Evolutionary conservation across 1,140 invertebrate species (phyloP).

Genomic region (Bathynomus jamesi): DNA sequence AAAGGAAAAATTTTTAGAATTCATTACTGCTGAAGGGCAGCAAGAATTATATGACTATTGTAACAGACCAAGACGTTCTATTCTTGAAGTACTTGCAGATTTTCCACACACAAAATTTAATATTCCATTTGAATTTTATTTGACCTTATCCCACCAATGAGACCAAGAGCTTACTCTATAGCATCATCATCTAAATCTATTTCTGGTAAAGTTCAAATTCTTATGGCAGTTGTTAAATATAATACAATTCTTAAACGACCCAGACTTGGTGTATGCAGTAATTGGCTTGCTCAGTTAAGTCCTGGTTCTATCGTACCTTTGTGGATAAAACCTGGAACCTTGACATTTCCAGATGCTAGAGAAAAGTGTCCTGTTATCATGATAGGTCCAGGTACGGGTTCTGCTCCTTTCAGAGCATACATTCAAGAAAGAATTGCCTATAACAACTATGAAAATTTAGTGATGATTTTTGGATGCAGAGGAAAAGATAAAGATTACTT

Average conservation of each 20-base stretch:
- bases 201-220: constrained; percentile 52
- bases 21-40: constrained; percentile 71
- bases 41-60: constrained; percentile 85
- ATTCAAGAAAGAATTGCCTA: constrained; percentile 57
- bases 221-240: constrained; percentile 87
- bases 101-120: constrained; percentile 72
- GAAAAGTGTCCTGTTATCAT: constrained; percentile 63
- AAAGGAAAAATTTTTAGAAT: constrained; percentile 82
- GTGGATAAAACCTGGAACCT: constrained; percentile 71
- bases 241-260: constrained; percentile 69
- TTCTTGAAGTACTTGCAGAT: constrained; percentile 84
- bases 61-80: constrained; percentile 73
- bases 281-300: constrained; percentile 66
- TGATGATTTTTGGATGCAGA: constrained; percentile 89
- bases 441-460: constrained; percentile 46
- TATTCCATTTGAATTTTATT: constrained; percentile 68
- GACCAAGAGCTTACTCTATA: constrained; percentile 92
- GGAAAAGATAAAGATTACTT: constrained; percentile 71
- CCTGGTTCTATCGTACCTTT: constrained; percentile 54
- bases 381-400: constrained; percentile 91
- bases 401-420: constrained; percentile 85
- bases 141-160: constrained; percentile 82
- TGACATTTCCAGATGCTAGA: constrained; percentile 59
- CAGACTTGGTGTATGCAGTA: constrained; percentile 81
- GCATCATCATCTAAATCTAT: constrained; percentile 56